A percentile compares a stretch with the other conserved stretches of the same genome.
Evolutionary conservation across 2,888 invertebrate species (phyloP).

Genomic region (Azorinus chamasolen): DNA sequence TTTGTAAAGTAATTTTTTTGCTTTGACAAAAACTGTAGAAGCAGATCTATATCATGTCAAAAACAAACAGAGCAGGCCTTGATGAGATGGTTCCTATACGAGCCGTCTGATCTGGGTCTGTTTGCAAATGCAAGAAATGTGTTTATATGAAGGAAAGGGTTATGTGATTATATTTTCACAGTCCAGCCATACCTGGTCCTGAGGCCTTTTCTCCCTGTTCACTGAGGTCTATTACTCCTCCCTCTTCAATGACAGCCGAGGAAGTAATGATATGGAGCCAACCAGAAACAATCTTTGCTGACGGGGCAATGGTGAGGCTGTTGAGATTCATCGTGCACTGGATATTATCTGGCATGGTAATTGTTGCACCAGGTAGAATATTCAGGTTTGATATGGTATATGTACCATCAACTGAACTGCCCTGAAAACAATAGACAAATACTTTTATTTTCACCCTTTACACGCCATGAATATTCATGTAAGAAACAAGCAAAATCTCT

Average conservation of each 20-base stretch:
- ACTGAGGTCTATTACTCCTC: conserved; percentile 59
- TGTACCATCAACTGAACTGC: conserved; percentile 26
- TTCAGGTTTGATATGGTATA: conserved; percentile 48
- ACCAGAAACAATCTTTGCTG: conserved; percentile 45
- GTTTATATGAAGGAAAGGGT: not conserved
- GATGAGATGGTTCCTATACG: too few species aligned
- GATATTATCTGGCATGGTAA: conserved; percentile 43
- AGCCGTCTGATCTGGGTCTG: not conserved
- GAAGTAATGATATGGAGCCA: conserved; percentile 38
- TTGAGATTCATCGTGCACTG: conserved; percentile 29
- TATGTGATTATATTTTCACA: not conserved
- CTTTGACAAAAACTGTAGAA: too few species aligned
- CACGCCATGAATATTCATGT: too few species aligned
- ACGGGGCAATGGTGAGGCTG: conserved; percentile 54
- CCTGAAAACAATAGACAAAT: conserved; percentile 15
- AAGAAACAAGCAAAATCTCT: too few species aligned
- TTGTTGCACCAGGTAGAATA: conserved; percentile 50
- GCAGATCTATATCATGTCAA: too few species aligned
- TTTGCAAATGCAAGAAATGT: too few species aligned
- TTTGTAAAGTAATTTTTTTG: too few species aligned
- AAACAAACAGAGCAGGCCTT: too few species aligned
- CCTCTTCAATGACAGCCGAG: conserved; percentile 62
- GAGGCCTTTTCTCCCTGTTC: conserved; percentile 29
- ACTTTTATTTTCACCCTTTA: not conserved
- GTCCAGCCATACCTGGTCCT: conserved; percentile 61